Evolutionary conservation across 2,113 vertebrate genomes (phyloP).

Genomic region (Rhynchopsitta pachyrhyncha): DNA sequence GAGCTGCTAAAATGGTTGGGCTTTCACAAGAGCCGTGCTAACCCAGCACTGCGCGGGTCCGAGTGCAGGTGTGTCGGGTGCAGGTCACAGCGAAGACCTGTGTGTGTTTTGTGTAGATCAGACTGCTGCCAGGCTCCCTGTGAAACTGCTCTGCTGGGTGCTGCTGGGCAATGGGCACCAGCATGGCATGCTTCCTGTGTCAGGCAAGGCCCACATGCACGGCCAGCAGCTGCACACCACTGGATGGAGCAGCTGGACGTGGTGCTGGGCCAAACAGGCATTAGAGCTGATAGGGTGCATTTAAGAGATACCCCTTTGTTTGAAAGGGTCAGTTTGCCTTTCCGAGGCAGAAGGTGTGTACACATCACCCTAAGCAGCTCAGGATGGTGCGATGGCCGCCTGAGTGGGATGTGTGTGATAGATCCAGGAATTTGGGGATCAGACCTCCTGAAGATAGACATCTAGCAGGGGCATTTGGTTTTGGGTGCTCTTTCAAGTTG

Average conservation of each 20-base stretch:
- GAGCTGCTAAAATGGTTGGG: neutral
- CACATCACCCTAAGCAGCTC: neutral
- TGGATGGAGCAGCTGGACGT: neutral
- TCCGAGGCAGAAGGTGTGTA: neutral
- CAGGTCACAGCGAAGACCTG: fast-evolving
- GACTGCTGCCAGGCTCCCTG: neutral
- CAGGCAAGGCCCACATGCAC: fast-evolving
- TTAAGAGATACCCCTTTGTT: neutral
- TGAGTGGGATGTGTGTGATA: neutral
- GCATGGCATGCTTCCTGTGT: neutral
- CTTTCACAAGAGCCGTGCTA: fast-evolving
- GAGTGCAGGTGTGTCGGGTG: neutral
- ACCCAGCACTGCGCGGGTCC: neutral
- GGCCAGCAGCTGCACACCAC: neutral
- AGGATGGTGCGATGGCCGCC: neutral
- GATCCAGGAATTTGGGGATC: neutral
- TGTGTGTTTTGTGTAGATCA: neutral
- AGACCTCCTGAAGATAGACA: neutral
- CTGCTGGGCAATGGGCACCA: neutral
- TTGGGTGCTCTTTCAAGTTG: neutral
- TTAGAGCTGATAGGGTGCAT: neutral
- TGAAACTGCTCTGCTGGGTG: neutral
- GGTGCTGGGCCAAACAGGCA: fast-evolving
- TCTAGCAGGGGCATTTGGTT: neutral
- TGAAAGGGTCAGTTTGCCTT: neutral